Evolutionary conservation across 2,113 vertebrate species (phyloP).

Genomic region (Epinephelus fuscoguttatus): DNA sequence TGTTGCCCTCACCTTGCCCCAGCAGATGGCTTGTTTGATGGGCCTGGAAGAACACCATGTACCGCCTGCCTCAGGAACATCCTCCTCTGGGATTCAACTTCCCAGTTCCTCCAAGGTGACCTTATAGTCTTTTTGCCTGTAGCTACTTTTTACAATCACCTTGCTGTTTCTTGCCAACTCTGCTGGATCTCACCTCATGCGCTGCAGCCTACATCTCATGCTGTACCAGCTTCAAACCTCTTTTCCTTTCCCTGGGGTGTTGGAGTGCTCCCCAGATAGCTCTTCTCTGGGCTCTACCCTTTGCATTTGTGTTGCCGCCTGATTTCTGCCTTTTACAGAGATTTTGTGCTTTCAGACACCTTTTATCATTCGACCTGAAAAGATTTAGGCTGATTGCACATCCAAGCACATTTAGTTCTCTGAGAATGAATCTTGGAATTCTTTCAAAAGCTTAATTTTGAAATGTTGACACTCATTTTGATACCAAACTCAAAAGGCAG

Average conservation of each 20-base stretch:
- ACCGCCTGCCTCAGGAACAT: slow-evolving; percentile 19
- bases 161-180: slow-evolving; percentile 37
- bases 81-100: slow-evolving; percentile 54
- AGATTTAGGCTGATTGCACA: not conserved
- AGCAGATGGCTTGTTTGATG: slow-evolving; percentile 52
- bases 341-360: slow-evolving; percentile 19
- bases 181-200: slow-evolving; percentile 19
- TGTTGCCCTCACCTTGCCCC: slow-evolving; percentile 27
- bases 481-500: not conserved
- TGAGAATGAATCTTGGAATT: not conserved
- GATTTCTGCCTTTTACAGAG: slow-evolving; percentile 38
- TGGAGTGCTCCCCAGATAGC: slow-evolving; percentile 27
- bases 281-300: slow-evolving; percentile 24
- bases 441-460: not conserved
- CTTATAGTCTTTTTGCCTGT: slow-evolving; percentile 19
- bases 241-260: slow-evolving; percentile 31
- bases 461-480: not conserved
- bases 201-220: slow-evolving; percentile 16
- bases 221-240: slow-evolving; percentile 27
- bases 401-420: not conserved
- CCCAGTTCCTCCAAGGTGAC: slow-evolving; percentile 49
- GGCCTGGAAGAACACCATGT: slow-evolving; percentile 51
- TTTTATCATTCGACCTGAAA: slow-evolving; percentile 32
- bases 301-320: slow-evolving; percentile 9
- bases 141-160: slow-evolving; percentile 38